Base-by-base conservation (phyloP, 53 echinoderm and acorn worm species). In the Zoroaster sp. region DNA sequence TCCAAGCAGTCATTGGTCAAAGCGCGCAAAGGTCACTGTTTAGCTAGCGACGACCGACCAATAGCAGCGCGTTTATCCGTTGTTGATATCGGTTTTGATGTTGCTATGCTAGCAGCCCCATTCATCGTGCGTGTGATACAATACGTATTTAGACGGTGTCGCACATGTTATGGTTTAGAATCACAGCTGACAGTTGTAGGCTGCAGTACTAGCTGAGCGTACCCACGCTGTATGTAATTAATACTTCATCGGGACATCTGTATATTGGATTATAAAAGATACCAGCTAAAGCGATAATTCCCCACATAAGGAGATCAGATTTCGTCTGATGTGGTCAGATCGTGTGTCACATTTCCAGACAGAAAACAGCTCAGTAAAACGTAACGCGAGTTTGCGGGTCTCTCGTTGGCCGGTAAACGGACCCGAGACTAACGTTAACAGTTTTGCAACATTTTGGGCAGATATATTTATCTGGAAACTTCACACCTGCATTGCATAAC, bases 11-110 rank as follows among this genome's bases (percentile, higher is more conserved):
- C 42, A 81, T 81, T 81, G 81, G 81, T 30, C 38, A 81, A 0
- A 42, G 32, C 31, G 42, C 59, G 25, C 81, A 67, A 34, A 67
- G 88, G 44, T 77, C 78, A 66, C 31, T 52, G 59, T 31, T 40
- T 77, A 20, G 21, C 33, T 91, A 87, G 91, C 91, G 71, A 91
- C 91, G 78, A 69, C 40, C 91, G 21, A 82, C 83, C 92, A 88
- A 92, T 88, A 28, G 49, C 36, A 41, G 40, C 40, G 88, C 63
- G 39, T 10, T 51, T 18, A 46, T 32, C 59, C 82, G 72, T 73
- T 92, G 88, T 92, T 92, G 70, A 92, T 83, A 47, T 74, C 88
- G 44, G 92, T 92, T 92, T 92, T 52, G 54, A 44, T 88, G 92
- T 92, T 92, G 92, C 92, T 92, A 92, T 47, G 92, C 68, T 32